These are phyloP conservation scores for Bombus fervidus DNA, from an alignment of 1,140 invertebrate genomes.

Conservation along the genomic window DNA sequence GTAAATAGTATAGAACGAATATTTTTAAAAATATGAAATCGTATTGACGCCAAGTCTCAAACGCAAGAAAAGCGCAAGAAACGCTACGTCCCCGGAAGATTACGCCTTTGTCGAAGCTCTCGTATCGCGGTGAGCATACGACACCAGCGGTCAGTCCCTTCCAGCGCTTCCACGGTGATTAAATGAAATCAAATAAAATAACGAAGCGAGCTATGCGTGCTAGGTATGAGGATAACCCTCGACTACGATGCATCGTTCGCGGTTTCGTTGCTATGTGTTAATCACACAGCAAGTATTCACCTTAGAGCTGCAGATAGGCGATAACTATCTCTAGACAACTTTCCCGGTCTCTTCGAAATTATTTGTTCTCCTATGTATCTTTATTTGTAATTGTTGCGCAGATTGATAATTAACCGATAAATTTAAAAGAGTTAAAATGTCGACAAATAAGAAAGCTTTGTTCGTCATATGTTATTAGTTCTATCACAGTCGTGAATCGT, in stretches of 20 bases:
- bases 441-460: too few species aligned
- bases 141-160: slow-evolving; percentile 36
- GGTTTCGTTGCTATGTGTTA: slow-evolving; percentile 29
- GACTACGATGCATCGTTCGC: slow-evolving; percentile 12
- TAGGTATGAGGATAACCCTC: slow-evolving; percentile 16
- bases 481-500: background rate
- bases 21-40: background rate
- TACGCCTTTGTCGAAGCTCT: slow-evolving; percentile 25
- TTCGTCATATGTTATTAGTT: background rate
- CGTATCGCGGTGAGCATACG: slow-evolving; percentile 30
- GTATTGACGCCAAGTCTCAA: background rate
- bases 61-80: background rate
- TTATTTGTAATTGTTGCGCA: background rate
- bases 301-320: background rate
- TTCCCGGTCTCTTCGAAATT: too few species aligned
- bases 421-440: too few species aligned
- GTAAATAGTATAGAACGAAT: background rate
- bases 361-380: background rate
- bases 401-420: background rate
- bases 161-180: slow-evolving; percentile 35
- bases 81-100: slow-evolving; percentile 18
- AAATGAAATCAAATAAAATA: slow-evolving; percentile 54
- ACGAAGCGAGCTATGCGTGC: slow-evolving; percentile 17
- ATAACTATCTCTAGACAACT: background rate
- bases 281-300: background rate